phyloP scores from a whole-genome alignment of 53 echinoderm and acorn worm genomes.

The Astropecten irregularis region DNA sequence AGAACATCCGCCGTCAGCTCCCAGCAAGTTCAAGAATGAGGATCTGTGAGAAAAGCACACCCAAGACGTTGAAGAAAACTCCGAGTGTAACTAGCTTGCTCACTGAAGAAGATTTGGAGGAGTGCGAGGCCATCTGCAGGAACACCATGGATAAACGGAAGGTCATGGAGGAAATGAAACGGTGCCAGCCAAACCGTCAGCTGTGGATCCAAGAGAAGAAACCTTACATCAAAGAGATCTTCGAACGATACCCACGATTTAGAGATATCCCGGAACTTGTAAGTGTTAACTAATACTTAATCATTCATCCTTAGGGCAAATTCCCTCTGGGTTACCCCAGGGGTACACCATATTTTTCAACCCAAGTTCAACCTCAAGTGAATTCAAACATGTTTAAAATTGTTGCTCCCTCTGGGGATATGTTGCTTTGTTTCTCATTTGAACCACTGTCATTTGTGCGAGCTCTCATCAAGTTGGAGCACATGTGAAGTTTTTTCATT shows the following conservation, averaged over 20 bases:
- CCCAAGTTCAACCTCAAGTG: neutral
- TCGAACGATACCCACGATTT: slow-evolving; percentile 9
- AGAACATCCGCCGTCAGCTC: slow-evolving; percentile 12
- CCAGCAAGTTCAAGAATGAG: neutral
- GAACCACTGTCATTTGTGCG: no score
- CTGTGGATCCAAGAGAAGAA: neutral
- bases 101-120: neutral
- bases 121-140: neutral
- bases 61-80: neutral
- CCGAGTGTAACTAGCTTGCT: neutral
- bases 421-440: no score
- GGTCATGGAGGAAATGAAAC: neutral
- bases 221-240: neutral
- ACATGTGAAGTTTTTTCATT: no score
- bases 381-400: no score
- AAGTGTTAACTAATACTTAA: neutral
- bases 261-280: slow-evolving; percentile 26
- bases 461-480: no score
- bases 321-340: no score
- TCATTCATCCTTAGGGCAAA: neutral
- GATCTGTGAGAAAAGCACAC: neutral
- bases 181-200: neutral
- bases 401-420: no score
- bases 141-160: neutral
- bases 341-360: neutral